Percentiles rank a stretch among this genome's conserved stretches.
Evolutionary conservation across 1,140 invertebrate species (phyloP).

Genomic region (Drosophila baimaii): DNA sequence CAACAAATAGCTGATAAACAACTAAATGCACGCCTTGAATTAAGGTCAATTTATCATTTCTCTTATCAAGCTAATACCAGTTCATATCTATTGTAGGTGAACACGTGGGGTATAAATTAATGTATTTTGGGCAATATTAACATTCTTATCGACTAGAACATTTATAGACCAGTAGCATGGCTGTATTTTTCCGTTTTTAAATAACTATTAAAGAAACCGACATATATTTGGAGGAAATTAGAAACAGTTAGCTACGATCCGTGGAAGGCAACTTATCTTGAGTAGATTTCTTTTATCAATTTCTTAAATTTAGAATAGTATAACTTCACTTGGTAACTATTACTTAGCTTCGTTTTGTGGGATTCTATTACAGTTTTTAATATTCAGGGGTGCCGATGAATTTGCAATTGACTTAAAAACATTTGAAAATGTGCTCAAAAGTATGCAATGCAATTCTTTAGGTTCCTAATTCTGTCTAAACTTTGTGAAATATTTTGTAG

Average conservation of each 20-base stretch:
- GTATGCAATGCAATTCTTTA: not conserved
- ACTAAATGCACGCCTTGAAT: constrained; percentile 11
- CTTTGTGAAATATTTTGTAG: not conserved
- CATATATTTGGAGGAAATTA: not conserved
- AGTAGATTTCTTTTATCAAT: too few relatives aligned
- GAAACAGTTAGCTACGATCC: too few relatives aligned
- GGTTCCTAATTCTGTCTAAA: too few relatives aligned
- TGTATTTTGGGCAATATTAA: constrained; percentile 3
- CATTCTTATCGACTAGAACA: constrained; percentile 4
- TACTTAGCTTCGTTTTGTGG: too few relatives aligned
- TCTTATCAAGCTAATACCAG: constrained; percentile 30
- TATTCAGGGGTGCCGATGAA: too few relatives aligned
- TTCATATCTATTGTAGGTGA: not conserved
- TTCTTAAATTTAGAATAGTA: too few relatives aligned
- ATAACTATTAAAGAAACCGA: not conserved
- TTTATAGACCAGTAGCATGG: not conserved
- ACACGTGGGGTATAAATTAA: constrained; percentile 7
- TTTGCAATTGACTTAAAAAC: not conserved
- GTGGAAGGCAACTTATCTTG: too few relatives aligned
- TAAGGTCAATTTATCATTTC: constrained; percentile 42
- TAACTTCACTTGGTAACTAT: too few relatives aligned
- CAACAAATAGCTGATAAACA: constrained; percentile 23
- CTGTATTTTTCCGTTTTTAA: not conserved
- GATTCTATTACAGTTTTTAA: too few relatives aligned
- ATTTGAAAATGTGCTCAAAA: not conserved